Evolutionary conservation across 2,113 vertebrate genomes (phyloP), one percentile per base, ranked within the genome.

Genomic region (Antechinus stuartii): DNA sequence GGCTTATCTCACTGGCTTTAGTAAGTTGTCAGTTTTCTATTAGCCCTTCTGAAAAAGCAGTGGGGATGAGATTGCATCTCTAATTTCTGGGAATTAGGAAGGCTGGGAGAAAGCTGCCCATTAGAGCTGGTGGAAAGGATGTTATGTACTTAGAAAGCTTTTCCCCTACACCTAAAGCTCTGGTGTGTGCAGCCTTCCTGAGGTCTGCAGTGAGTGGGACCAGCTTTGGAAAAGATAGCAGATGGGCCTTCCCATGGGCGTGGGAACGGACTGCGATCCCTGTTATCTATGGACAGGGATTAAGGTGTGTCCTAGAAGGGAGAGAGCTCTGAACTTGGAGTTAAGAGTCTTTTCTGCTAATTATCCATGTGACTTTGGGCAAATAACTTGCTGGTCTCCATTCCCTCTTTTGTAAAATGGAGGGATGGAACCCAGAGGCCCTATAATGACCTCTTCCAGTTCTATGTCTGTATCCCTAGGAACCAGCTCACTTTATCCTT

Each of bases 341-440:
- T n/a, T 49, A 84, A 84, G 11, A 90, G 12, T 6, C 4, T 55
- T 42, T 94, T 25, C 22, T 84, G 46, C 35, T 93, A 90, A 26
- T 16, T 26, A 50, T 54, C 90, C 8, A 0, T 56, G 55, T 53
- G 76, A 8, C 53, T 47, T 54, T 30, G 57, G 49, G 90, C 91
- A 89, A 54, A 57, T 52, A 49, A 4, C 25, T 53, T 49, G 5
- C 19, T 6, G 12, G 25, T 76, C 93, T 95, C 94, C 16, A 84
- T 91, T 92, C 55, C 53, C 95, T n/a, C 25, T 61, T 94, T 89
- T 93, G 0, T 96, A 56, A 93, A 96, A 76, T 50, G 61, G 50
- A 8, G 50, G 50, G 50, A 50, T 50, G 8, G 5, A 54, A 47
- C 54, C 47, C 47, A 27, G n/a, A 91, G 27, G 56, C 56, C 26